phyloP scores from a whole-genome alignment of 2,888 invertebrate genomes.

The Lydus trimaculatus region DNA sequence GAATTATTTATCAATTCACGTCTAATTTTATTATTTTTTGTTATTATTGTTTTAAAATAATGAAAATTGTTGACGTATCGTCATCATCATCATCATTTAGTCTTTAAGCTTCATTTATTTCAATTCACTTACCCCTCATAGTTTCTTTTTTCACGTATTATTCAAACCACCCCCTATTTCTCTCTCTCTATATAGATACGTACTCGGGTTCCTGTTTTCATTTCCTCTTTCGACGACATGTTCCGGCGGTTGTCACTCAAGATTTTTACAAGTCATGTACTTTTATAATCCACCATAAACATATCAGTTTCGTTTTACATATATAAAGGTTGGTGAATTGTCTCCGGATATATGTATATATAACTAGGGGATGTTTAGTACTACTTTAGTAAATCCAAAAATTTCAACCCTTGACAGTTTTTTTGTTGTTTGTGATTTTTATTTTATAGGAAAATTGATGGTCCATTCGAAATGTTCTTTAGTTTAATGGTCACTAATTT shows the following conservation, averaged over 20 bases:
- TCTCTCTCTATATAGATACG: constrained; percentile 45
- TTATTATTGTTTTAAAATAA: not conserved
- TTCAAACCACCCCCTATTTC: constrained; percentile 30
- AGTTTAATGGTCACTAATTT: constrained; percentile 20
- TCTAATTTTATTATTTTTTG: not conserved
- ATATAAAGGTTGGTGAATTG: constrained; percentile 58
- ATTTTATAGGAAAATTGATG: constrained; percentile 14
- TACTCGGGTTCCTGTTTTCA: constrained; percentile 59
- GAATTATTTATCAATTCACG: not conserved
- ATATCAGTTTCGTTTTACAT: constrained; percentile 61
- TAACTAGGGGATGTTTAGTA: constrained; percentile 52
- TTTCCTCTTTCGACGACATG: constrained; percentile 57
- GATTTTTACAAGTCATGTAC: constrained; percentile 62
- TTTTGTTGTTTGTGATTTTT: constrained; percentile 18
- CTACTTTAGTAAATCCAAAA: not conserved
- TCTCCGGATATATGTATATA: constrained; percentile 44
- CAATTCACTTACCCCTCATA: constrained; percentile 41
- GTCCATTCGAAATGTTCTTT: constrained; percentile 1
- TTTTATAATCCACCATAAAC: constrained; percentile 61
- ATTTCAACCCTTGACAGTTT: not conserved
- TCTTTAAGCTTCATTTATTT: constrained; percentile 61
- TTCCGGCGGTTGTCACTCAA: constrained; percentile 60
- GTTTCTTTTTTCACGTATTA: not conserved
- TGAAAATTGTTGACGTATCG: not conserved
- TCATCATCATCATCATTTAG: constrained; percentile 60